Evolutionary conservation across 2,797 vertebrate genomes (phyloP).

Genomic region (Coregonus suidteri): DNA sequence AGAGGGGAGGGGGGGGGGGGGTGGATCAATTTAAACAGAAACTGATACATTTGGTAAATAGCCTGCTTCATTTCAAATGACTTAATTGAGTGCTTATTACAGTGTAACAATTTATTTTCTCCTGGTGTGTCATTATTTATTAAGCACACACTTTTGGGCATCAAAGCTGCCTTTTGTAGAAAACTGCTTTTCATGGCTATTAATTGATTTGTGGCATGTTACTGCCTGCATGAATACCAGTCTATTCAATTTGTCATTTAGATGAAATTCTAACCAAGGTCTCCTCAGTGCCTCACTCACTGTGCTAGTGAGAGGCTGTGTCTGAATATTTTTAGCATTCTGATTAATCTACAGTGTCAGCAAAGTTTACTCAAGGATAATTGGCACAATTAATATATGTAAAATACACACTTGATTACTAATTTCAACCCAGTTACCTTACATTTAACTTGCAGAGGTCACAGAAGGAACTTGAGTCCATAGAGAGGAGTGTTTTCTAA

Average conservation of each 20-base stretch:
- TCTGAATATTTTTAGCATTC: not conserved
- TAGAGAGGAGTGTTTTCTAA: not conserved
- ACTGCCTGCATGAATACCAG: not conserved
- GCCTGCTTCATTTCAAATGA: conserved; percentile 39
- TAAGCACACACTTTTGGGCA: conserved; percentile 10
- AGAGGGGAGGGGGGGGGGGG: conserved; percentile 22
- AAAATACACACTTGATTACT: not conserved
- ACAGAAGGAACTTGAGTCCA: not conserved
- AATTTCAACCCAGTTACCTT: not conserved
- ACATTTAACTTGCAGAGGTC: not conserved
- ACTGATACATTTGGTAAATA: conserved; percentile 27
- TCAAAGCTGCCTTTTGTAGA: conserved; percentile 5
- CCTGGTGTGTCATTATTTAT: conserved; percentile 35
- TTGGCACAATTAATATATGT: conserved; percentile 10
- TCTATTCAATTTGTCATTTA: not conserved
- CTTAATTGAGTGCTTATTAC: conserved; percentile 46
- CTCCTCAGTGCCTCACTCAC: not conserved
- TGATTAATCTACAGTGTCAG: conserved; percentile 6
- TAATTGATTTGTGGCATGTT: conserved; percentile 23
- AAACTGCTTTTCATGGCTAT: conserved; percentile 2
- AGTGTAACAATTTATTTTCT: conserved; percentile 41
- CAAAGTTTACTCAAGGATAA: conserved; percentile 32
- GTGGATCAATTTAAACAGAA: conserved; percentile 47
- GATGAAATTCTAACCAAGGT: not conserved
- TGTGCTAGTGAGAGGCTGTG: not conserved